These are phyloP conservation scores for Stomorhina lunata DNA, from an alignment of 2,888 invertebrate species.

Conservation along the genomic window DNA sequence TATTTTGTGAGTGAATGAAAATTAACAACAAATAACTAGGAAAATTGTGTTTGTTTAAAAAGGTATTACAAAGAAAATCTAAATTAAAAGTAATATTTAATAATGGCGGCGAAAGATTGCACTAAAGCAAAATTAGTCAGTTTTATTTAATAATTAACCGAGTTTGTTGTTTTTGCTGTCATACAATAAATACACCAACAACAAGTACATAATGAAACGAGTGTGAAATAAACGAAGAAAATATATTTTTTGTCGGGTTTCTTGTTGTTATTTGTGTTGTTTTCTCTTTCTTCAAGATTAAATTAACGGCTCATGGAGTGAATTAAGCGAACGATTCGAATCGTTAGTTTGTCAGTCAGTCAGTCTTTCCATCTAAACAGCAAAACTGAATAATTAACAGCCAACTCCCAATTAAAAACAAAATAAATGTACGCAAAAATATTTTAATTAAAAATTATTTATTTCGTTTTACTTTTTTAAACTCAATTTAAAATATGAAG, in stretches of 20 bases:
- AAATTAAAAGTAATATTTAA: constrained; percentile 4
- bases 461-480: neutral
- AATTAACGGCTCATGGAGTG: constrained; percentile 49
- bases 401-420: constrained; percentile 74
- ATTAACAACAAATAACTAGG: neutral
- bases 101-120: constrained; percentile 16
- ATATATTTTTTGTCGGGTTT: neutral
- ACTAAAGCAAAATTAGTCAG: constrained; percentile 20
- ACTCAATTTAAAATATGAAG: neutral
- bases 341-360: constrained; percentile 69
- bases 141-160: constrained; percentile 14
- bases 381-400: constrained; percentile 67
- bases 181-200: constrained; percentile 28
- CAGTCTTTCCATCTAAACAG: neutral
- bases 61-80: neutral
- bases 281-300: constrained; percentile 45
- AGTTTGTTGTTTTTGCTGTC: constrained; percentile 28
- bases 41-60: neutral
- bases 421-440: constrained; percentile 19
- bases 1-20: constrained; percentile 4
- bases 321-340: constrained; percentile 53
- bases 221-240: constrained; percentile 51
- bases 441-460: constrained; percentile 41
- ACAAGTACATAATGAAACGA: constrained; percentile 52
- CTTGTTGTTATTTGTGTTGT: constrained; percentile 1